These are phyloP conservation scores for Autographa pulchrina DNA, from an alignment of 2,888 invertebrate genomes.

Conservation along the genomic window DNA sequence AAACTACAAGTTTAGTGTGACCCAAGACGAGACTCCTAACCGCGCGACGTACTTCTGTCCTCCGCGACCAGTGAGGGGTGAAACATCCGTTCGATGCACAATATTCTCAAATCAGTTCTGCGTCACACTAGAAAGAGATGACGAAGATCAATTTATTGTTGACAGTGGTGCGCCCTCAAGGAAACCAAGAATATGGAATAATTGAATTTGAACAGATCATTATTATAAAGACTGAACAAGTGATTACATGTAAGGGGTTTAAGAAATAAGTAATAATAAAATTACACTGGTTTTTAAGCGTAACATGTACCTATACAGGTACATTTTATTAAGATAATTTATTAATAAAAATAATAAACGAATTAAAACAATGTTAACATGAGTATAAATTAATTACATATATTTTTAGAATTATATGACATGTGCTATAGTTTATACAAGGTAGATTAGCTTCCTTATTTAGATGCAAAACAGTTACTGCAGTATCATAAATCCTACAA, in stretches of 20 bases:
- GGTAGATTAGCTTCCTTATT: not conserved
- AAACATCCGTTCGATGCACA: conserved; percentile 76
- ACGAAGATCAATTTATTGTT: conserved; percentile 77
- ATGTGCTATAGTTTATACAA: no score
- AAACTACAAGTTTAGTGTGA: conserved; percentile 82
- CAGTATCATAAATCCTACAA: not conserved
- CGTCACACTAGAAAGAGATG: conserved; percentile 78
- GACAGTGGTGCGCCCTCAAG: conserved; percentile 72
- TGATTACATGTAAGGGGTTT: conserved; percentile 2
- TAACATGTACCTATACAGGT: conserved; percentile 28
- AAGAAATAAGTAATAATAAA: not conserved
- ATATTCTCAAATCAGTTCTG: conserved; percentile 85
- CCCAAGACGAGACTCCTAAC: conserved; percentile 73
- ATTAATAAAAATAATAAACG: conserved; percentile 19
- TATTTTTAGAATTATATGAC: not conserved
- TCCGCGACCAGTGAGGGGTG: conserved; percentile 74
- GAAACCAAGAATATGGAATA: conserved; percentile 69
- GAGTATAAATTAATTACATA: not conserved
- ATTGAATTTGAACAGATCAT: conserved; percentile 6
- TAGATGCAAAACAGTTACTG: not conserved
- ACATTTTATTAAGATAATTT: conserved; percentile 22
- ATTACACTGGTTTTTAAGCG: conserved; percentile 23
- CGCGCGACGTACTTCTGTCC: conserved; percentile 84
- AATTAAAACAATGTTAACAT: conserved; percentile 13
- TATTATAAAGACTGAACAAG: conserved; percentile 37